Evolutionary conservation across 2,113 vertebrate species (phyloP).

Genomic region (Setophaga petechia): DNA sequence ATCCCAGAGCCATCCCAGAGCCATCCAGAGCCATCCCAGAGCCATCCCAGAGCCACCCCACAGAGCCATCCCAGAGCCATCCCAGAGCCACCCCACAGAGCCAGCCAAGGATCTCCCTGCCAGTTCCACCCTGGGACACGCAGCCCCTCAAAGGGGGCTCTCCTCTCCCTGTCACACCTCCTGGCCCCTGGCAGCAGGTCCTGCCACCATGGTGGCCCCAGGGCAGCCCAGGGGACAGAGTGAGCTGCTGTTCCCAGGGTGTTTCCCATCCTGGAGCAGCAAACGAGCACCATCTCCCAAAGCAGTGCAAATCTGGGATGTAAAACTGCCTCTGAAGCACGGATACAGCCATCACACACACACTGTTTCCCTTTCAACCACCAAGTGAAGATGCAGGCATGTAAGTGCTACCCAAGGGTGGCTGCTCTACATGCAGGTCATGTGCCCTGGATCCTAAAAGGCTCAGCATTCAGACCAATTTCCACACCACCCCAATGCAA

Average conservation of each 20-base stretch:
- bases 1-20: too few relatives aligned
- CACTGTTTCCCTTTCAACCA: background rate
- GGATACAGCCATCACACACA: background rate
- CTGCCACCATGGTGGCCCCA: fast-evolving
- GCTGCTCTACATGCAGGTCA: background rate
- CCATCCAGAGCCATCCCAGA: fast-evolving
- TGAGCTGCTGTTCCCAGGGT: fast-evolving
- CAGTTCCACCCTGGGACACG: background rate
- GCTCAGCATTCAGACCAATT: background rate
- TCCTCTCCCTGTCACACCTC: background rate
- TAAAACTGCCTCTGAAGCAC: background rate
- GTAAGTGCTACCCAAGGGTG: conserved; percentile 24
- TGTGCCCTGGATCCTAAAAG: background rate
- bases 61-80: fast-evolving
- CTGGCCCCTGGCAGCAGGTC: fast-evolving
- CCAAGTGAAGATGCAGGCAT: background rate
- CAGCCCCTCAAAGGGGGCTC: background rate
- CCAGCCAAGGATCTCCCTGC: fast-evolving
- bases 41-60: fast-evolving
- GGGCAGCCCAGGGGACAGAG: background rate
- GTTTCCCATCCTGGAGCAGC: background rate
- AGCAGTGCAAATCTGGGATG: fast-evolving
- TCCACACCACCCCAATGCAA: background rate
- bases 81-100: too few relatives aligned
- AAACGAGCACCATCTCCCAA: fast-evolving